A percentile compares a stretch with the other conserved stretches of the same genome.
These are phyloP conservation scores for Ips nitidus DNA, from an alignment of 1,140 invertebrate species.

Conservation along the genomic window DNA sequence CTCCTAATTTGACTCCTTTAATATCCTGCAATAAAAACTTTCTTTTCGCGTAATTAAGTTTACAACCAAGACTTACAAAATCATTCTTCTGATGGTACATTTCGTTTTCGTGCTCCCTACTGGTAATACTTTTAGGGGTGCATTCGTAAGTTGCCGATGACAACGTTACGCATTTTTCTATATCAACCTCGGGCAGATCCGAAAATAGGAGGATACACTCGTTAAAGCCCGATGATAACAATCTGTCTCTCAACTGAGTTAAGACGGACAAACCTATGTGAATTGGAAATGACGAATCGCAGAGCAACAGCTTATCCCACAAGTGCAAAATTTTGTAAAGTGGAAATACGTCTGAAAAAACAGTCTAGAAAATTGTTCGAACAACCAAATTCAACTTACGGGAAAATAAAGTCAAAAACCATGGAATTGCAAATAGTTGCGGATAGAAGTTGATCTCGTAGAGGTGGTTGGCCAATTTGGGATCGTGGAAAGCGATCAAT, in stretches of 20 bases:
- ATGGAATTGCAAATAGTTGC: slow-evolving; percentile 98
- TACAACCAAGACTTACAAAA: slow-evolving; percentile 17
- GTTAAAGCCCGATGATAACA: slow-evolving; percentile 91
- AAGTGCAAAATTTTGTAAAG: slow-evolving; percentile 97
- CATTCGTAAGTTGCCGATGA: slow-evolving; percentile 83
- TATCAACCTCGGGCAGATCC: slow-evolving; percentile 96
- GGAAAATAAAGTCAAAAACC: slow-evolving; percentile 99
- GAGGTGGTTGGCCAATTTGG: slow-evolving; percentile 87
- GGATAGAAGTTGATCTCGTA: slow-evolving; percentile 94
- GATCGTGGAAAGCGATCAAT: slow-evolving; percentile 94
- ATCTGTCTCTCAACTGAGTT: slow-evolving; percentile 79
- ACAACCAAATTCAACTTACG: slow-evolving; percentile 67
- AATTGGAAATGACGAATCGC: slow-evolving; percentile 91
- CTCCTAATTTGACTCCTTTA: slow-evolving; percentile 66
- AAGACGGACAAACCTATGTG: slow-evolving; percentile 94
- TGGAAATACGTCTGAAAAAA: slow-evolving; percentile 88
- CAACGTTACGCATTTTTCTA: slow-evolving; percentile 88
- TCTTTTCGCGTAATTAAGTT: slow-evolving; percentile 17
- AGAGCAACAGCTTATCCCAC: slow-evolving; percentile 95
- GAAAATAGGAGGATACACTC: slow-evolving; percentile 97
- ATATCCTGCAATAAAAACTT: slow-evolving; percentile 62
- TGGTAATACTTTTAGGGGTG: slow-evolving; percentile 87
- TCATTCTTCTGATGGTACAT: slow-evolving; percentile 26
- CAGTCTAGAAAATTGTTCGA: background rate
- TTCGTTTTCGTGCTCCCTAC: slow-evolving; percentile 68